Evolutionary conservation across 1,140 invertebrate genomes (phyloP).

Genomic region (Zaprionus gabonicus): DNA sequence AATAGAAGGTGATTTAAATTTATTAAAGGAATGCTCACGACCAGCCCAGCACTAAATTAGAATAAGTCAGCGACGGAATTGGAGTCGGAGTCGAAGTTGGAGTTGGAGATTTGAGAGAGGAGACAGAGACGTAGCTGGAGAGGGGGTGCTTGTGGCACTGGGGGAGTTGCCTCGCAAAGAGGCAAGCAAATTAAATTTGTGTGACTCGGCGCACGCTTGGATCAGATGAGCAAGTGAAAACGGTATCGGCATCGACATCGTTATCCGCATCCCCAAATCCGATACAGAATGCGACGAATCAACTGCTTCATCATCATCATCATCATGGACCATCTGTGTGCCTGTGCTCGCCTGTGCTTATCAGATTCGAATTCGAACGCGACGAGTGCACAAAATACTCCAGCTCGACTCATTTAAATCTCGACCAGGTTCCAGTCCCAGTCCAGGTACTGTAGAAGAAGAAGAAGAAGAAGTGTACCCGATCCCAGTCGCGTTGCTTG

Average conservation of each 20-base stretch:
- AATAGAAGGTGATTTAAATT: slow-evolving; percentile 83
- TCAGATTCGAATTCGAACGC: slow-evolving; percentile 57
- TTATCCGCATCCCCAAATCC: slow-evolving; percentile 25
- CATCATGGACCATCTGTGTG: slow-evolving; percentile 37
- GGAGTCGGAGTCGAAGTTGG: neutral
- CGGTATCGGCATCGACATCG: slow-evolving; percentile 28
- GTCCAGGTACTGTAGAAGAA: neutral
- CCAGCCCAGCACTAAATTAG: slow-evolving; percentile 77
- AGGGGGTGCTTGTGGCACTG: neutral
- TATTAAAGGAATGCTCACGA: slow-evolving; percentile 82
- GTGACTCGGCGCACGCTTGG: slow-evolving; percentile 46
- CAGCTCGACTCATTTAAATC: slow-evolving; percentile 66
- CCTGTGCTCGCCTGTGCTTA: slow-evolving; percentile 44
- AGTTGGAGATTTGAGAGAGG: neutral
- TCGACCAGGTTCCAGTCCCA: slow-evolving; percentile 32
- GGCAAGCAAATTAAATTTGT: slow-evolving; percentile 76
- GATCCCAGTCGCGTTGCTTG: slow-evolving; percentile 32
- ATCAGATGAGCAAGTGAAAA: slow-evolving; percentile 46
- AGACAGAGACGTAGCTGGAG: neutral
- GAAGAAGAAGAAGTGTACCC: neutral
- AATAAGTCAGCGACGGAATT: slow-evolving; percentile 55
- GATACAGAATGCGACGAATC: slow-evolving; percentile 21
- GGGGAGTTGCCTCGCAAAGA: slow-evolving; percentile 63
- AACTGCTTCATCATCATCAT: slow-evolving; percentile 8
- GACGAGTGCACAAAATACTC: slow-evolving; percentile 50